phyloP scores from a whole-genome alignment of 2,113 vertebrate species.

The Galemys pyrenaicus region DNA sequence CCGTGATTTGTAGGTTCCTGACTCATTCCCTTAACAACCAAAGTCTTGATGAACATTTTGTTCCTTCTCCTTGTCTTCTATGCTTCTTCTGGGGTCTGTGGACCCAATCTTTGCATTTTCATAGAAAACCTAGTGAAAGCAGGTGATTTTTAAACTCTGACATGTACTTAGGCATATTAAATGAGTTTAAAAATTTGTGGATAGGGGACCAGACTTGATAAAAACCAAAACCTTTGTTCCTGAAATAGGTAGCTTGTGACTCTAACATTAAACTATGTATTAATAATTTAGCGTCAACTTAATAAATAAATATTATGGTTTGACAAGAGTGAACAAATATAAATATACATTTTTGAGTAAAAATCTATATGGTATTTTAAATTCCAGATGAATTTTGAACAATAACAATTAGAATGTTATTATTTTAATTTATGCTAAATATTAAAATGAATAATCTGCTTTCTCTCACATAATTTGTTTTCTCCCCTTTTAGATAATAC shows the following conservation, averaged over 20 bases:
- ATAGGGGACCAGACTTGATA: not conserved
- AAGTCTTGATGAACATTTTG: not conserved
- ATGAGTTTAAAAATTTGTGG: not conserved
- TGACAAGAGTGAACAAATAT: not conserved
- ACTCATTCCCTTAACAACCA: not conserved
- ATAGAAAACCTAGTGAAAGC: not conserved
- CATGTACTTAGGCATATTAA: not conserved
- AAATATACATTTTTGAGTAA: not conserved
- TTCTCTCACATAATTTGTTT: constrained; percentile 25
- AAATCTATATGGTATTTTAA: not conserved
- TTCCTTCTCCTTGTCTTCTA: not conserved
- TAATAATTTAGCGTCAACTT: constrained; percentile 30
- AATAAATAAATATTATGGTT: constrained; percentile 41
- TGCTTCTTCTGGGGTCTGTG: not conserved
- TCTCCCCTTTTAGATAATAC: not conserved
- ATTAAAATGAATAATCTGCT: not conserved
- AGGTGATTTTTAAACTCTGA: not conserved
- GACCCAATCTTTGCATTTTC: not conserved
- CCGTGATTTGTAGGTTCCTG: not conserved
- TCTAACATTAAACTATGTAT: constrained; percentile 48
- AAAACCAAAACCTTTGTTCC: not conserved
- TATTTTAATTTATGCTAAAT: not conserved
- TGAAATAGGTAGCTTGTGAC: not conserved
- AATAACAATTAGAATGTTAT: constrained; percentile 7
- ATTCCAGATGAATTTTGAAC: constrained; percentile 23